Evolutionary conservation across 1,140 invertebrate species (phyloP).

Genomic region (Drosophila hydei): DNA sequence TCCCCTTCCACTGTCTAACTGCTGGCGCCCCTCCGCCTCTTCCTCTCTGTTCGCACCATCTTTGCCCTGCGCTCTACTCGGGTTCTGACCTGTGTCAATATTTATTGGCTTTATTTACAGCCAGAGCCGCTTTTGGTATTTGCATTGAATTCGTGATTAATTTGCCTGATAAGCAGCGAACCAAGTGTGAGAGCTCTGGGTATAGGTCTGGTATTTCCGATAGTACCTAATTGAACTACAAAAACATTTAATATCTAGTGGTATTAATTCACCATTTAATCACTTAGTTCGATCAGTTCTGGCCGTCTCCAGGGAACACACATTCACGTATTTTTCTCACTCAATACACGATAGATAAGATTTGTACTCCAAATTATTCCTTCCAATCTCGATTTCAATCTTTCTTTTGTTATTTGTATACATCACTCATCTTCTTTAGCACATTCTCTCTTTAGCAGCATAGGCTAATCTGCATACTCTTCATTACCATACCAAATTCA

Average conservation of each 20-base stretch:
- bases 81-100: constrained; percentile 70
- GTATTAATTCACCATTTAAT: no score
- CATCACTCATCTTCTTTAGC: neutral
- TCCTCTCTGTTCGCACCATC: neutral
- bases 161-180: constrained; percentile 45
- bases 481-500: constrained; percentile 15
- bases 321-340: no score
- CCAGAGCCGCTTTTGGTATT: constrained; percentile 51
- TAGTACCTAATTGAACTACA: neutral
- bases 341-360: no score
- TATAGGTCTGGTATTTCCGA: constrained; percentile 35
- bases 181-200: neutral
- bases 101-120: constrained; percentile 72
- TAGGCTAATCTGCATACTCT: neutral
- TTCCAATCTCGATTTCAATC: constrained; percentile 1
- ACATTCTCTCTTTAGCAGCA: neutral
- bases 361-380: neutral
- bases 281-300: no score
- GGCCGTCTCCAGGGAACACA: no score
- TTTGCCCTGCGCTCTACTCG: constrained; percentile 3
- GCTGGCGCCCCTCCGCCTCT: neutral
- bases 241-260: neutral
- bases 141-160: constrained; percentile 69
- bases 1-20: constrained; percentile 1
- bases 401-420: neutral